Conservation (phyloP, 2,113 vertebrate genomes). For the Holacanthus passer region DNA sequence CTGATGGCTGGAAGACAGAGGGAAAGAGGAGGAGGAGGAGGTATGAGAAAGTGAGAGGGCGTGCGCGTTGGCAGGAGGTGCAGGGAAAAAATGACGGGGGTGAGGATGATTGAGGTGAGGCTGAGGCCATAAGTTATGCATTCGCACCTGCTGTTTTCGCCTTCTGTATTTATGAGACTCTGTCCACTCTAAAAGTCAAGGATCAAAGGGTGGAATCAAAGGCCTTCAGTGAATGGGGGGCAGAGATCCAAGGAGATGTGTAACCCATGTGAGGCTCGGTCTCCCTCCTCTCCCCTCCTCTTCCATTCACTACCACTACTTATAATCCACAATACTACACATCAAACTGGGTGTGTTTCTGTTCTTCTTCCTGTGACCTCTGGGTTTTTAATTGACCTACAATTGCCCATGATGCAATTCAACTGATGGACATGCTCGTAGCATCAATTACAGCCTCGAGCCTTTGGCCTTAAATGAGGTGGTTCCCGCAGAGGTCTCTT, state of each 20-base stretch:
- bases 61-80: conserved; percentile 36
- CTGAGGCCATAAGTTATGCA: conserved; percentile 68
- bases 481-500: too few relatives aligned
- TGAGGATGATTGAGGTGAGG: conserved; percentile 69
- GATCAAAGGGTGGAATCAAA: conserved; percentile 76
- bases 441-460: neutral
- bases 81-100: conserved; percentile 62
- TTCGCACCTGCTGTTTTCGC: conserved; percentile 72
- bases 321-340: conserved; percentile 7
- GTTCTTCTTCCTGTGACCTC: neutral
- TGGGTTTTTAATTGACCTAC: neutral
- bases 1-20: conserved; percentile 55
- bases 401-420: neutral
- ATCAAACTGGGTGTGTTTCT: neutral
- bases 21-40: conserved; percentile 23
- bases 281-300: conserved; percentile 7
- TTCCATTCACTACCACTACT: neutral
- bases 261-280: conserved; percentile 6
- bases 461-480: neutral
- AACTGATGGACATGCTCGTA: neutral
- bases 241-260: conserved; percentile 49
- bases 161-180: conserved; percentile 73
- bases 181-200: conserved; percentile 65
- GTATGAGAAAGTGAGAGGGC: conserved; percentile 35
- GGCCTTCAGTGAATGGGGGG: conserved; percentile 49